Evolutionary conservation across 2,888 invertebrate species (phyloP).

Genomic region (Isotomurus palustris): DNA sequence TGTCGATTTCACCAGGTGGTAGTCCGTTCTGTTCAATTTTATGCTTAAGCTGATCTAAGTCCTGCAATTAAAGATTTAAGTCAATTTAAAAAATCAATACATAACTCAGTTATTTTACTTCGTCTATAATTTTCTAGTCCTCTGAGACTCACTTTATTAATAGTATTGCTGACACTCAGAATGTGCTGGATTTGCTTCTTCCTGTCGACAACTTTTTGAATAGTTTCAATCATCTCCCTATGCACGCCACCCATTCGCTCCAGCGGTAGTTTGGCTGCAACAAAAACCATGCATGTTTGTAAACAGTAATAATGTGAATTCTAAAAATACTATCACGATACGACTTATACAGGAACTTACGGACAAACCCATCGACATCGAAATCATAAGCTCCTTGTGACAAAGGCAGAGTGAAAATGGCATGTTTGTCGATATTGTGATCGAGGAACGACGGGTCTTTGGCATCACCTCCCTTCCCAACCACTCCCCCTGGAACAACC

Average conservation of each 20-base stretch:
- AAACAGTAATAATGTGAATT: neutral
- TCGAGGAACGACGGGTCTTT: constrained; percentile 14
- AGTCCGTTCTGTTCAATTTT: constrained; percentile 18
- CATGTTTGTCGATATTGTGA: constrained; percentile 34
- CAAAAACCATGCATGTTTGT: neutral
- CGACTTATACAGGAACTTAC: constrained; percentile 21
- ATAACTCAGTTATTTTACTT: no score
- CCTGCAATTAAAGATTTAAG: no score
- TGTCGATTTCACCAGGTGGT: constrained; percentile 12
- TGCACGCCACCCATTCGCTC: constrained; percentile 35
- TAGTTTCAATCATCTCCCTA: constrained; percentile 40
- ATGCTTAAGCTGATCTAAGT: constrained; percentile 22
- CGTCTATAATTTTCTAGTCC: no score
- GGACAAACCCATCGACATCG: constrained; percentile 35
- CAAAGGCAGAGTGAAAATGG: constrained; percentile 33
- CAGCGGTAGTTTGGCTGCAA: constrained; percentile 31
- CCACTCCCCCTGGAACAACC: no score
- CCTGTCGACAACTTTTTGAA: constrained; percentile 30
- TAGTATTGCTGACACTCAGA: constrained; percentile 39
- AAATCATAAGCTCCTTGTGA: constrained; percentile 37
- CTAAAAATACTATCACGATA: neutral
- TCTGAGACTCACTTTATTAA: constrained; percentile 31
- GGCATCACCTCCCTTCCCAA: neutral
- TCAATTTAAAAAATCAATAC: no score
- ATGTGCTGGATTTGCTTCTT: constrained; percentile 37